phyloP scores from a whole-genome alignment of 2,888 invertebrate genomes.

The Leucania comma region DNA sequence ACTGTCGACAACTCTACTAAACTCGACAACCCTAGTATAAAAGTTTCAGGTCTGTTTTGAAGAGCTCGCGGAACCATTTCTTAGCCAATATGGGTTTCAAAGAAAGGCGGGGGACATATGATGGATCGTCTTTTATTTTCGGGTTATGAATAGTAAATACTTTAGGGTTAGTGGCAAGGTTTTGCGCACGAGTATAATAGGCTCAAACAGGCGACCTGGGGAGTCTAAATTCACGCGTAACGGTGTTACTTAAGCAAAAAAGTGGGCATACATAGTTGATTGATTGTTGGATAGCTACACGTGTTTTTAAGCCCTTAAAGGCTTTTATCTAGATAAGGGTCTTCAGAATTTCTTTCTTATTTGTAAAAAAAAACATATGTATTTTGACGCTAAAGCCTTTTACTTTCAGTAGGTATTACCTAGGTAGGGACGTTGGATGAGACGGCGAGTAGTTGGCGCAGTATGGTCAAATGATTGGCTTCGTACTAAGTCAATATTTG shows the following conservation, averaged over 20 bases:
- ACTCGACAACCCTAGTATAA: slow-evolving; percentile 38
- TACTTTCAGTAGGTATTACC: neutral
- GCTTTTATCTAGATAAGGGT: neutral
- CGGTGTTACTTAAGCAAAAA: neutral
- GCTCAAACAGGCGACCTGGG: neutral
- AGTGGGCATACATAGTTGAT: neutral
- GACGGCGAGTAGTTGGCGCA: neutral
- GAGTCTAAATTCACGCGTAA: neutral
- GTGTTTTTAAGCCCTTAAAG: neutral
- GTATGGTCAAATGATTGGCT: slow-evolving; percentile 13
- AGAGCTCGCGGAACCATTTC: slow-evolving; percentile 23
- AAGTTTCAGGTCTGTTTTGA: slow-evolving; percentile 47
- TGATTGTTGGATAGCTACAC: neutral
- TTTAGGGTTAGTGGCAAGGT: neutral
- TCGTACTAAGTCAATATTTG: slow-evolving; percentile 24
- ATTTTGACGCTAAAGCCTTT: neutral
- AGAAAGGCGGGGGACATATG: slow-evolving; percentile 21
- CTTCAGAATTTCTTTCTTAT: neutral
- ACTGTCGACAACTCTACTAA: slow-evolving; percentile 31
- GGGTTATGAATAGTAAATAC: slow-evolving; percentile 29
- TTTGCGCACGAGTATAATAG: neutral
- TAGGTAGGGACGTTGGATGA: neutral
- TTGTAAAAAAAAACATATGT: neutral
- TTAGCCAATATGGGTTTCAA: slow-evolving; percentile 11
- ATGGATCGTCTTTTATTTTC: slow-evolving; percentile 36